Conservation (phyloP, 2,113 vertebrate species). For the Oenanthe oenanthe region DNA sequence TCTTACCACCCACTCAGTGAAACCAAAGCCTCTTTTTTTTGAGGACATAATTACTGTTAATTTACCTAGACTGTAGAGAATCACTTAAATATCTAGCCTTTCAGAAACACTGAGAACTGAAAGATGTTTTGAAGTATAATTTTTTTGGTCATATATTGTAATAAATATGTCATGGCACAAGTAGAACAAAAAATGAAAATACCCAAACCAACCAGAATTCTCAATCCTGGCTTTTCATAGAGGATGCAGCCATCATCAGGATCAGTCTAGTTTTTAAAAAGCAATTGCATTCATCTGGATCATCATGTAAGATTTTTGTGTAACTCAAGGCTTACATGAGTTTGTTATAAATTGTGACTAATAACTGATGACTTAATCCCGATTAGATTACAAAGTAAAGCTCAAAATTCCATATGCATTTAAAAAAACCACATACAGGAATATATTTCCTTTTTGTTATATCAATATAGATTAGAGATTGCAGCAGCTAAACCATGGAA, state of each 20-base stretch:
- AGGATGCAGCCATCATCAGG: not conserved
- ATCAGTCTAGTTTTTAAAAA: not conserved
- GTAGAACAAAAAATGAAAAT: not conserved
- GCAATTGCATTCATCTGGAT: not conserved
- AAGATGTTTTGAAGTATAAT: not conserved
- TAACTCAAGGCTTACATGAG: not conserved
- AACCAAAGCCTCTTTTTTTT: not conserved
- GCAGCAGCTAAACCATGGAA: not conserved
- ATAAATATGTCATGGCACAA: not conserved
- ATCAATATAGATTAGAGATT: not conserved
- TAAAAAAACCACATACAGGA: not conserved
- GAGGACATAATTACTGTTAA: not conserved
- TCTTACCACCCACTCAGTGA: not conserved
- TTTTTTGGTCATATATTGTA: not conserved
- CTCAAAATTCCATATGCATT: not conserved
- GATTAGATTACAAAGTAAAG: not conserved
- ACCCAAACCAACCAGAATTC: rapidly evolving
- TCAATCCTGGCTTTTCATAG: not conserved
- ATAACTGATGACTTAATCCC: not conserved
- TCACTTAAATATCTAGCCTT: not conserved
- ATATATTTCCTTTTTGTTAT: not conserved
- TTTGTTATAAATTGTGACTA: not conserved
- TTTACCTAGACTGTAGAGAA: not conserved
- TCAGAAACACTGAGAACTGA: not conserved
- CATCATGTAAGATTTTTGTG: not conserved